These are phyloP conservation scores for Neostethus bicornis DNA, from an alignment of 2,797 vertebrate genomes.

Conservation along the genomic window DNA sequence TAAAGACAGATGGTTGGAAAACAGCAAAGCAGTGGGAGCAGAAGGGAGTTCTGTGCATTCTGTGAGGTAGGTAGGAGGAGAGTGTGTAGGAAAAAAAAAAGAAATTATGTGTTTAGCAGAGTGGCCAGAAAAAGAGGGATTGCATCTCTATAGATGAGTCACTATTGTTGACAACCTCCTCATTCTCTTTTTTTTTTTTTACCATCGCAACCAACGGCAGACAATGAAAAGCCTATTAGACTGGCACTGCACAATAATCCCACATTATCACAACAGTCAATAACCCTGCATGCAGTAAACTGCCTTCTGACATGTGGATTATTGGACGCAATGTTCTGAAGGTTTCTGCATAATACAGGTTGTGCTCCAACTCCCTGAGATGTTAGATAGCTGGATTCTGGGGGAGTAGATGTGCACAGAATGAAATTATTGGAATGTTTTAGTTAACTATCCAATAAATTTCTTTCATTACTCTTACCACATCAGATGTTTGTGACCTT, in stretches of 20 bases:
- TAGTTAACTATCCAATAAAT: conserved; percentile 66
- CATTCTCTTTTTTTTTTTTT: conserved; percentile 50
- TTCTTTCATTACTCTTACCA: conserved; percentile 68
- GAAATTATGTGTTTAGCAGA: conserved; percentile 69
- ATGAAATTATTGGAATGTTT: conserved; percentile 22
- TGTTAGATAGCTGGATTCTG: conserved; percentile 19
- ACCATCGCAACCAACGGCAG: conserved; percentile 48
- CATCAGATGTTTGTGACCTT: conserved; percentile 53
- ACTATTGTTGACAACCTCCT: conserved; percentile 66
- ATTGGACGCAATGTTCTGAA: conserved; percentile 25
- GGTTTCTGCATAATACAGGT: conserved; percentile 20
- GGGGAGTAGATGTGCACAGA: conserved; percentile 32
- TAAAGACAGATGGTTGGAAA: conserved; percentile 68
- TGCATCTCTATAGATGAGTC: conserved; percentile 66
- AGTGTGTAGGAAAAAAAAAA: conserved; percentile 61
- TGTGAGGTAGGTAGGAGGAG: conserved; percentile 76
- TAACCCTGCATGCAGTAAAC: conserved; percentile 22
- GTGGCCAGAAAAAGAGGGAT: conserved; percentile 57
- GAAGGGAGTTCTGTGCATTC: conserved; percentile 49
- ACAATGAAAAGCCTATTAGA: conserved; percentile 56
- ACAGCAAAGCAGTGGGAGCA: conserved; percentile 62
- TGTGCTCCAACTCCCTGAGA: conserved; percentile 15
- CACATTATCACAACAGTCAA: conserved; percentile 47
- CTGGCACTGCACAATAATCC: conserved; percentile 38
- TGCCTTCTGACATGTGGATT: conserved; percentile 15